Conservation (phyloP, 2,113 vertebrate genomes). For the Podilymbus podiceps region DNA sequence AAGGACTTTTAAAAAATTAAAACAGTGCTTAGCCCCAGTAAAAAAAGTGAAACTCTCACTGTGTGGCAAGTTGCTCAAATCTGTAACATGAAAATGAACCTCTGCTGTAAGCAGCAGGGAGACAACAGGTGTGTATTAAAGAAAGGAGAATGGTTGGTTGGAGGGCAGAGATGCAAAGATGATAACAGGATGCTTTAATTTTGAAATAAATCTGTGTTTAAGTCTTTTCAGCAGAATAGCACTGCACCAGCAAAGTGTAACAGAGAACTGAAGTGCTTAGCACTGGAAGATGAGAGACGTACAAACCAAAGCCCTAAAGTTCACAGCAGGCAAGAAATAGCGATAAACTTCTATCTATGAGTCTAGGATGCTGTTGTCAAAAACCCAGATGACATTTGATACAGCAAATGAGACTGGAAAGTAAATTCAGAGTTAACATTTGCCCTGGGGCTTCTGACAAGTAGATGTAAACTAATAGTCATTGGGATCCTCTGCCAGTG, state of each 20-base stretch:
- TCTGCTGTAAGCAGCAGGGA: background rate
- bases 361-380: background rate
- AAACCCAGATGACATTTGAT: background rate
- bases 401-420: background rate
- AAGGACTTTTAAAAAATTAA: background rate
- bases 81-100: background rate
- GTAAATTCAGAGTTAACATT: constrained; percentile 9
- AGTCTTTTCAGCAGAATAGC: background rate
- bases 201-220: background rate
- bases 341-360: background rate
- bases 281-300: background rate
- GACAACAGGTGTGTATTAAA: background rate
- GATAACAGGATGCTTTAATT: background rate
- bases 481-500: background rate
- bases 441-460: background rate
- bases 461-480: constrained; percentile 2
- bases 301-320: background rate
- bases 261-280: background rate
- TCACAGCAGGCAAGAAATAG: background rate
- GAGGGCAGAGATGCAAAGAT: background rate
- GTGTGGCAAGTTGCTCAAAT: background rate
- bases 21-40: background rate
- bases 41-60: background rate
- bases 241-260: background rate
- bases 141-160: background rate